Conservation (phyloP, 2,113 vertebrate genomes). For the Cyanoderma ruficeps region DNA sequence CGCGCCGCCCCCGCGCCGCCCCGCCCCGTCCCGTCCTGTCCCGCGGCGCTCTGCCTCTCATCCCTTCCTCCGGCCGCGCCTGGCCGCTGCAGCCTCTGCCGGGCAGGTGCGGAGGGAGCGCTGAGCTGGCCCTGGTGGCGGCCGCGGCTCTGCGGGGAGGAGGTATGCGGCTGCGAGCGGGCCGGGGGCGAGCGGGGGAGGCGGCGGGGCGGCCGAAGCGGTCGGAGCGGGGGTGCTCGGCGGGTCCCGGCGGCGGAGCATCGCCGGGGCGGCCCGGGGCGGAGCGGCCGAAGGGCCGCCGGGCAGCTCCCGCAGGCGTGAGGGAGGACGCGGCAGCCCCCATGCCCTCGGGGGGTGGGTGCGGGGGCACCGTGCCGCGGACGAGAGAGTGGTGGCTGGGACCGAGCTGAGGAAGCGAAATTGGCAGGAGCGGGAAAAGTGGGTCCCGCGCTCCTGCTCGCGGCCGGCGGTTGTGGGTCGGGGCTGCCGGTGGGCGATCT, state of each 20-base stretch:
- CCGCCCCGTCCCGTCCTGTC: accelerated
- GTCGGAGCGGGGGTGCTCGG: too few species aligned
- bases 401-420: background rate
- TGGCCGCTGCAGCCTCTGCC: background rate
- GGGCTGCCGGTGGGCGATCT: background rate
- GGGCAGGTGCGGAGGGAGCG: background rate
- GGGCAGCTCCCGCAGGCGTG: background rate
- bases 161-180: background rate
- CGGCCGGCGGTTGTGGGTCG: accelerated
- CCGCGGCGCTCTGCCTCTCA: background rate
- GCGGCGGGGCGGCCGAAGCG: background rate
- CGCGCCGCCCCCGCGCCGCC: too few species aligned
- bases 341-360: too few species aligned
- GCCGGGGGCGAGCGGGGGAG: background rate
- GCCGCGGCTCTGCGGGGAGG: background rate
- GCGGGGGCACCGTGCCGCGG: background rate
- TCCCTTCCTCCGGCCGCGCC: background rate
- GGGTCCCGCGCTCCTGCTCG: background rate
- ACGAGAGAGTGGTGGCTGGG: accelerated
- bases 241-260: too few species aligned
- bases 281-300: background rate
- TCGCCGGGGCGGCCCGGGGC: too few species aligned
- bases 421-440: background rate
- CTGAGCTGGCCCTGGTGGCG: background rate
- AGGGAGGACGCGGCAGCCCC: too few species aligned